Base-by-base conservation (phyloP, 2,888 invertebrate genomes). In the Arrhopalites spinosus region DNA sequence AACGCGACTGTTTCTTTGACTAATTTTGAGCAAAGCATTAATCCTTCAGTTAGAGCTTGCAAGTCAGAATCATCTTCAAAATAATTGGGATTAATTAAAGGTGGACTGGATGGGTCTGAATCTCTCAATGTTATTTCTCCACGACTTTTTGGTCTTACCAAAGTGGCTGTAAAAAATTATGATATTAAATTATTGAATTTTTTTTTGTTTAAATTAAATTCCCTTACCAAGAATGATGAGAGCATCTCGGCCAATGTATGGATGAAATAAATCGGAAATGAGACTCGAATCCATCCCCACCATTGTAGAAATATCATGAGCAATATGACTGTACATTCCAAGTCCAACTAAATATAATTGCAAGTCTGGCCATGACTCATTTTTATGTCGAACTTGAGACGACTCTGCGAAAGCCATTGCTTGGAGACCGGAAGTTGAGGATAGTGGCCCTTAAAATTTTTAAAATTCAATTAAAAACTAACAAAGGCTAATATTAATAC, bases 341-440 rank as follows among this genome's bases (percentile, higher is more conserved):
- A 66, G 45, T 13, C 67, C 74, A 0, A 66, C 56, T 0, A 79
- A 17, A 47, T 75, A 77, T 5, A 82, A 2, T 61, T 82, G 82
- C 23, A 82, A 23, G 61, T 81, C 79, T 7, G 82, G 81, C 81
- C 80, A 80, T n/a, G 76, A 59, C 30, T 71, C 53, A 56, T 77
- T 78, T 23, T 71, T 69, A 15, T 67, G 70, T 29, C 73, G 69
- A 1, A 76, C 79, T 23, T 69, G 56, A 7, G 78, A 77, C 0
- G 79, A 73, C 80, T 93, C 93, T 17, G 95, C 92, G 85, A 94
- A 96, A 0, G 91, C 95, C 25, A 95, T 85, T 0, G 92, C 93
- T 86, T 95, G 95, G 0, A 94, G 93, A 0, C 94, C 94, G 0
- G 95, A 95, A 85, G 94, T 88, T 2, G 94, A 91, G 0, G 95